phyloP scores from a whole-genome alignment of 2,113 vertebrate species.

The Bucco capensis region DNA sequence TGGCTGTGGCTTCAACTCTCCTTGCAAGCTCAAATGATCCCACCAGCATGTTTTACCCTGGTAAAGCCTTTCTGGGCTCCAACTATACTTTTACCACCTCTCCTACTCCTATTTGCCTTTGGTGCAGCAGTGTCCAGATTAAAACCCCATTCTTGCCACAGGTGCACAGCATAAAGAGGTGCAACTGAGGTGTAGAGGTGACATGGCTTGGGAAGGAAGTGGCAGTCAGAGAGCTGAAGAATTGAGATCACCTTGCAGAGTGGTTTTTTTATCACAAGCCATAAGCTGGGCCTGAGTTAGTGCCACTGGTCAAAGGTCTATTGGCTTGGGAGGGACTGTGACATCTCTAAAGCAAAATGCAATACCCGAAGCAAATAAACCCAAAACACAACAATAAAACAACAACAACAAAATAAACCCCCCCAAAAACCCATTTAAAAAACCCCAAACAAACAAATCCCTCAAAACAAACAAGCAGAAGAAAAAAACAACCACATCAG shows the following conservation, averaged over 20 bases:
- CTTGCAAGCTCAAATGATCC: neutral
- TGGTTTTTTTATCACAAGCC: neutral
- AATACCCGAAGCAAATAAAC: neutral
- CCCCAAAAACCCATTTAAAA: too few species aligned
- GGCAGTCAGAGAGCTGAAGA: neutral
- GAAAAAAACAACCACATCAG: neutral
- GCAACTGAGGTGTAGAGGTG: neutral
- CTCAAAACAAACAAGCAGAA: too few species aligned
- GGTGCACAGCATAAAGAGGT: neutral
- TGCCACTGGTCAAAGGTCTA: neutral
- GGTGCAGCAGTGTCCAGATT: neutral
- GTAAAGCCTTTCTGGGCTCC: neutral
- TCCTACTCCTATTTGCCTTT: neutral
- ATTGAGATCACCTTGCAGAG: neutral
- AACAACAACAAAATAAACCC: too few species aligned
- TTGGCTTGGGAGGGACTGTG: neutral
- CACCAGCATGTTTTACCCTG: neutral
- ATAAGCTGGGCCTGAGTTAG: neutral
- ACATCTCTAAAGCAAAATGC: neutral
- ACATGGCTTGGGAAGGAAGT: neutral
- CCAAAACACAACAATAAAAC: too few species aligned
- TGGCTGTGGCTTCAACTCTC: accelerated
- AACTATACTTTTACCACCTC: neutral
- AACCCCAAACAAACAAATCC: too few species aligned
- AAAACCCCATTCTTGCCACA: neutral